Base-by-base conservation (phyloP, 1,140 invertebrate genomes). In the Aphaenogaster rudis region DNA sequence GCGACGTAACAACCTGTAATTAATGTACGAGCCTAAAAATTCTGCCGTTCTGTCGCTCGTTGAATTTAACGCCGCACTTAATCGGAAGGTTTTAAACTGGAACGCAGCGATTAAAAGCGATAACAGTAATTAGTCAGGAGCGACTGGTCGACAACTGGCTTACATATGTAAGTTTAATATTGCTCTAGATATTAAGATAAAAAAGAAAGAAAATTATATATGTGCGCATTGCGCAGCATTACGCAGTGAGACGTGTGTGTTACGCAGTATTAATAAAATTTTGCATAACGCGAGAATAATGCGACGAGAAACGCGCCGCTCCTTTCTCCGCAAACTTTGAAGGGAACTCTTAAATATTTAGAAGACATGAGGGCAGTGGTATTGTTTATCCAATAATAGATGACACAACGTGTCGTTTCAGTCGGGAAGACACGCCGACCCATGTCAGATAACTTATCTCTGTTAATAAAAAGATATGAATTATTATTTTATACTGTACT, bases 11-110 rank as follows among this genome's bases (percentile, higher is more conserved):
- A 74, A 74, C 54, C 54, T 21, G 33, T 48, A 76, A 84, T 84
- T 76, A 84, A 63, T 76, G n/a, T 13, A 33, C 4, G 42, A 61
- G 42, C n/a, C 80, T 48, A 84, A 74, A 84, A 84, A 84, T 84
- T 74, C 67, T 42, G 67, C 17, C 45, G 15, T 42, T 79, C 59
- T 39, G 28, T 45, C 42, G 28, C 69, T 50, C 80, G 69, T 84
- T 45, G 57, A 57, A 61, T 42, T 74, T 74, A 82, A 82, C 67
- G 69, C 59, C 28, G n/a, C 67, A 61, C 69, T 74, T 84, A 84
- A 84, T 84, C 69, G 33, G 69, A 61, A 45, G 28, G 21, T 74
- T 82, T 74, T 74, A 74, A 72, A 74, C 54, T 61, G 80, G 80
- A 82, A 17, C 69, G 39, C 17, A 6, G 69, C 69, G 48, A 84